Evolutionary conservation across 2,797 vertebrate genomes (phyloP).

Genomic region (Etheostoma perlongum): DNA sequence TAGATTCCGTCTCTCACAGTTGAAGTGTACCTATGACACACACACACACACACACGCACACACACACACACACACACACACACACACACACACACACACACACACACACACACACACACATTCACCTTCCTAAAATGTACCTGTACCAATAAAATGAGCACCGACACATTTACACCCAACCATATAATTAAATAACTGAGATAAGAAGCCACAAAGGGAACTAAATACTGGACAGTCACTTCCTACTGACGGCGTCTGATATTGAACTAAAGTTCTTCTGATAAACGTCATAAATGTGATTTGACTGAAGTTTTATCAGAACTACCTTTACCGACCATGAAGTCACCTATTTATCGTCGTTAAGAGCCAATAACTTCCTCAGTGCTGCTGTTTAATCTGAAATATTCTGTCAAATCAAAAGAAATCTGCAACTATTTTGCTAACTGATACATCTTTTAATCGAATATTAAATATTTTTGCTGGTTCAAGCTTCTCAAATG

Average conservation of each 20-base stretch:
- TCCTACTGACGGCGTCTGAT: not conserved
- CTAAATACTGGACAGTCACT: not conserved
- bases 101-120: no score
- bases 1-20: no score
- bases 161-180: not conserved
- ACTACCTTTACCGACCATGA: not conserved
- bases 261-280: not conserved
- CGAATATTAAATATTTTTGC: not conserved
- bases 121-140: no score
- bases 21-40: no score
- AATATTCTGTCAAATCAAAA: not conserved
- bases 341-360: no score
- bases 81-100: no score
- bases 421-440: not conserved
- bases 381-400: not conserved
- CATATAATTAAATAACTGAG: not conserved
- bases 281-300: slow-evolving; percentile 1
- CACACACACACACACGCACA: no score
- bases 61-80: no score
- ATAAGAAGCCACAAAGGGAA: not conserved
- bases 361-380: not conserved
- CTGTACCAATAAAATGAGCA: not conserved
- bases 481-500: not conserved
- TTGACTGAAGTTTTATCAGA: slow-evolving; percentile 19
- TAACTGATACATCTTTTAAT: not conserved